These are phyloP conservation scores for Pseudomyrmex sp. DNA, from an alignment of 1,140 invertebrate species.

Conservation along the genomic window DNA sequence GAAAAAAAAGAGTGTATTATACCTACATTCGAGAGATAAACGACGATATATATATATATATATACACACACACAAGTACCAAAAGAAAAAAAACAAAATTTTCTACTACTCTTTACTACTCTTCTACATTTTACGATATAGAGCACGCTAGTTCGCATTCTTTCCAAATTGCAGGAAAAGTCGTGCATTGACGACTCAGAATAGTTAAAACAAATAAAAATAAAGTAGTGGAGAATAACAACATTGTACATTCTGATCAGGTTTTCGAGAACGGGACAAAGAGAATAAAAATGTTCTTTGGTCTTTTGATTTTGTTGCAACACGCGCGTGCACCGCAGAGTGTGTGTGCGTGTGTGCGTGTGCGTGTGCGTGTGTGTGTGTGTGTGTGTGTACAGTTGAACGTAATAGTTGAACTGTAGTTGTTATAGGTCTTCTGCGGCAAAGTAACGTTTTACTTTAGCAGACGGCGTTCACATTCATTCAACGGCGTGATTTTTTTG, in stretches of 20 bases:
- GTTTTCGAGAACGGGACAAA: neutral
- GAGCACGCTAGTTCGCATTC: conserved; percentile 25
- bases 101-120: conserved; percentile 60
- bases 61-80: conserved; percentile 5
- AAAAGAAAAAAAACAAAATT: conserved; percentile 15
- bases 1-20: conserved; percentile 5
- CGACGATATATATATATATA: neutral
- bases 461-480: neutral
- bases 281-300: too few relatives aligned
- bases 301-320: too few relatives aligned
- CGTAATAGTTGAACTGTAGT: conserved; percentile 10
- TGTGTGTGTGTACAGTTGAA: conserved; percentile 1
- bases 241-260: conserved; percentile 10
- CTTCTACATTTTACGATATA: conserved; percentile 69
- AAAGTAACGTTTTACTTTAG: conserved; percentile 14
- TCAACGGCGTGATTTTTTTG: conserved; percentile 21
- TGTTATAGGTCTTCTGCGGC: conserved; percentile 7
- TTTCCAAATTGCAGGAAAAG: neutral
- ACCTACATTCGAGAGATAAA: conserved; percentile 19
- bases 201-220: conserved; percentile 13
- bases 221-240: conserved; percentile 13
- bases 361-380: neutral
- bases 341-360: too few relatives aligned
- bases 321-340: too few relatives aligned
- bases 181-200: neutral